Evolutionary conservation across 2,113 vertebrate genomes (phyloP).

Genomic region (Grus americana): DNA sequence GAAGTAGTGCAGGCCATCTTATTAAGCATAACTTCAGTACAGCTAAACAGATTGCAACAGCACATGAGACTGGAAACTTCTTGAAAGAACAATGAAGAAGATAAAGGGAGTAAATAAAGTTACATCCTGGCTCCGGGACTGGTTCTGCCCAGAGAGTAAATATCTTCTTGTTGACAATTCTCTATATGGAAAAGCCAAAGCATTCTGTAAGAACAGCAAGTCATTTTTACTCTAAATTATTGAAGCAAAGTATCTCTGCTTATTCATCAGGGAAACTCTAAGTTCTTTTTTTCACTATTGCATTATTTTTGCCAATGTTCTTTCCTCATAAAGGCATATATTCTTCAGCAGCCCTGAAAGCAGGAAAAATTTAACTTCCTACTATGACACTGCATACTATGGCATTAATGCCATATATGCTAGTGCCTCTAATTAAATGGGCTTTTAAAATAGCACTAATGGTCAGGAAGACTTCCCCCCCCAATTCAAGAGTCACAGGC

Average conservation of each 20-base stretch:
- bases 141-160: slow-evolving; percentile 53
- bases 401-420: background rate
- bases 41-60: slow-evolving; percentile 6
- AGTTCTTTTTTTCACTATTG: background rate
- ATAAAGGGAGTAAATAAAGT: slow-evolving; percentile 20
- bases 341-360: background rate
- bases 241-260: background rate
- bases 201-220: background rate
- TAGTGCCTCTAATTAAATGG: background rate
- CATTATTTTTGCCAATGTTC: background rate
- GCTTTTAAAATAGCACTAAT: background rate
- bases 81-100: background rate
- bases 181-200: background rate
- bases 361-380: background rate
- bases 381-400: background rate
- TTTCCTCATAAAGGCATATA: background rate
- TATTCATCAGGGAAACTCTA: background rate
- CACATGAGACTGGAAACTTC: background rate
- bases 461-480: background rate
- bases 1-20: background rate
- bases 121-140: background rate
- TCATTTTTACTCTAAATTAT: background rate
- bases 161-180: background rate
- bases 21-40: background rate
- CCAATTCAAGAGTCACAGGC: background rate